phyloP scores from a whole-genome alignment of 2,888 invertebrate genomes.

The Hartigia nigra region DNA sequence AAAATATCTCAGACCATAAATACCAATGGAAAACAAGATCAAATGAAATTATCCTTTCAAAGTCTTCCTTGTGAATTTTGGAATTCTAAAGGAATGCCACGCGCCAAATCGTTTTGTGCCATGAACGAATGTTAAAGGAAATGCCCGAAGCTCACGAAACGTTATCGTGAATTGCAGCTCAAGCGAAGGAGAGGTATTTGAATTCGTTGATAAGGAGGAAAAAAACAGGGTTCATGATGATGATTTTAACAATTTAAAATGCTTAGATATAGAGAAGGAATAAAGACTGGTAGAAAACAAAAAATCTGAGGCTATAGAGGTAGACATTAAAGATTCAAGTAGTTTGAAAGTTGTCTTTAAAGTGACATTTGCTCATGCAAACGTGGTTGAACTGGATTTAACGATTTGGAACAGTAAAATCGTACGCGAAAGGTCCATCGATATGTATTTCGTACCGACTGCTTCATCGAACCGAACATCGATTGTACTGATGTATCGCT shows the following conservation, averaged over 20 bases:
- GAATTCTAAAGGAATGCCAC: constrained; percentile 14
- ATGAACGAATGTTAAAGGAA: constrained; percentile 28
- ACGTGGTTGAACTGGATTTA: constrained; percentile 9
- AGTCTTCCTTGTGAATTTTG: constrained; percentile 31
- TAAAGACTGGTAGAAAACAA: constrained; percentile 59
- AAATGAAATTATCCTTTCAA: constrained; percentile 19
- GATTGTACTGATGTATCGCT: neutral
- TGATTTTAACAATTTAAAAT: constrained; percentile 52
- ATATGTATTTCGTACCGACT: neutral
- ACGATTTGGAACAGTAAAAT: neutral
- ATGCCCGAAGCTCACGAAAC: constrained; percentile 16
- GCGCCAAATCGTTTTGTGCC: constrained; percentile 57
- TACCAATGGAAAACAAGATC: neutral
- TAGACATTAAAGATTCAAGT: constrained; percentile 42
- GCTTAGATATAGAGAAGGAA: constrained; percentile 57
- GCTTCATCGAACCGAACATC: neutral
- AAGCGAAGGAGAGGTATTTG: constrained; percentile 21
- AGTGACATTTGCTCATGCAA: constrained; percentile 48
- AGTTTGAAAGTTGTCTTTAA: constrained; percentile 28
- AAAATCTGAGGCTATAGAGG: constrained; percentile 46
- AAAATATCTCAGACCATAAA: neutral
- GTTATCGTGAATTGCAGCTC: constrained; percentile 31
- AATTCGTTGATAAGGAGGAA: constrained; percentile 27
- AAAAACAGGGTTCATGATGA: constrained; percentile 48
- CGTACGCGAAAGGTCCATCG: neutral